Evolutionary conservation across 2,113 vertebrate genomes (phyloP).

Genomic region (Apaloderma vittatum): DNA sequence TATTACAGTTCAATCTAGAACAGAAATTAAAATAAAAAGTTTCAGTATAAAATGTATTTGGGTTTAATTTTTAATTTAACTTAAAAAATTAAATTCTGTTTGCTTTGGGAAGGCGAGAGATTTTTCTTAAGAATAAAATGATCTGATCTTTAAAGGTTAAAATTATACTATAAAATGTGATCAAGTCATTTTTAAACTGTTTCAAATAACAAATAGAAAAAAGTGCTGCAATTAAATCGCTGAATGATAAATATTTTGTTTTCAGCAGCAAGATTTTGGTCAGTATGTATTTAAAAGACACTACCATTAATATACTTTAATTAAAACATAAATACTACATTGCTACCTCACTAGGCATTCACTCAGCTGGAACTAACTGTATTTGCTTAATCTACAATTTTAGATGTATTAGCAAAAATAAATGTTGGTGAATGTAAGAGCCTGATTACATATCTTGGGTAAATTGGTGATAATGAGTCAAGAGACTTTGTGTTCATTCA

Average conservation of each 20-base stretch:
- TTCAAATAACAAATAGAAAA: slow-evolving; percentile 52
- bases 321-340: slow-evolving; percentile 86
- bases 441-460: slow-evolving; percentile 96
- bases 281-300: slow-evolving; percentile 75
- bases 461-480: slow-evolving; percentile 99
- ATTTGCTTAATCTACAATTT: slow-evolving; percentile 92
- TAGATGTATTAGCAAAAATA: slow-evolving; percentile 98
- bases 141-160: slow-evolving; percentile 73
- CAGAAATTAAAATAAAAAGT: slow-evolving; percentile 36
- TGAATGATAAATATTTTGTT: slow-evolving; percentile 58
- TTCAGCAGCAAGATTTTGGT: slow-evolving; percentile 71
- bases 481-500: slow-evolving; percentile 97
- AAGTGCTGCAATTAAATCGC: slow-evolving; percentile 46
- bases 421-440: slow-evolving; percentile 95
- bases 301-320: slow-evolving; percentile 80
- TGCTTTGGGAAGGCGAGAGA: slow-evolving; percentile 46
- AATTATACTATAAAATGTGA: slow-evolving; percentile 65
- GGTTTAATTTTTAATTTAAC: slow-evolving; percentile 37
- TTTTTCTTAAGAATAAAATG: slow-evolving; percentile 46
- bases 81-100: slow-evolving; percentile 48
- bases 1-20: slow-evolving; percentile 37
- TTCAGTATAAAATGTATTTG: slow-evolving; percentile 22
- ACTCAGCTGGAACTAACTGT: slow-evolving; percentile 89
- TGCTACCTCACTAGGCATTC: slow-evolving; percentile 84
- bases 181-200: slow-evolving; percentile 60